Conservation (phyloP, 2,888 invertebrate species). For the Diplazon laetatorius region DNA sequence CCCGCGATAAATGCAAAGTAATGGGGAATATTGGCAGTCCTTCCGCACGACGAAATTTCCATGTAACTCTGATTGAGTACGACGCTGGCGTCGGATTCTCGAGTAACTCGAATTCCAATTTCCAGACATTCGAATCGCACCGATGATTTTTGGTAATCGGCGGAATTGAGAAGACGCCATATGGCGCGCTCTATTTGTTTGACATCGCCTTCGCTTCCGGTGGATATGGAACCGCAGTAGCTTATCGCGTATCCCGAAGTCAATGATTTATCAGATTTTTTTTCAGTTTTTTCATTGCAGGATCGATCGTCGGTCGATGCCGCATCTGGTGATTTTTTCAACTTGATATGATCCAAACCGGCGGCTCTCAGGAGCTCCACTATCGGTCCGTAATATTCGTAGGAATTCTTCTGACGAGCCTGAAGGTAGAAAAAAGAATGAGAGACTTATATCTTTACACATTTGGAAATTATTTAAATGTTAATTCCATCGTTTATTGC, state of each 20-base stretch:
- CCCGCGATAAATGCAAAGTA: slow-evolving; percentile 87
- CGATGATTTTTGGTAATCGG: slow-evolving; percentile 75
- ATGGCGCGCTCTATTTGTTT: slow-evolving; percentile 84
- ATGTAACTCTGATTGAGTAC: slow-evolving; percentile 85
- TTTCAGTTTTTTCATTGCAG: slow-evolving; percentile 34
- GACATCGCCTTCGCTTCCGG: slow-evolving; percentile 83
- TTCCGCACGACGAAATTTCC: slow-evolving; percentile 87
- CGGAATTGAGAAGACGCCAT: slow-evolving; percentile 74
- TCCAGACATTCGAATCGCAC: slow-evolving; percentile 84
- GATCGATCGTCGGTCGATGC: slow-evolving; percentile 39
- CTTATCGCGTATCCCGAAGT: slow-evolving; percentile 82
- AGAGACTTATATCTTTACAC: no score
- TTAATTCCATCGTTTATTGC: slow-evolving; percentile 18
- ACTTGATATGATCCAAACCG: slow-evolving; percentile 72
- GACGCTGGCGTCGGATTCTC: slow-evolving; percentile 80
- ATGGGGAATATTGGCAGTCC: slow-evolving; percentile 83
- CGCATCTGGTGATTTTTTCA: slow-evolving; percentile 68
- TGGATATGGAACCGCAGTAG: slow-evolving; percentile 83
- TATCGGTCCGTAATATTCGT: slow-evolving; percentile 83
- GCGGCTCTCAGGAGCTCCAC: slow-evolving; percentile 78
- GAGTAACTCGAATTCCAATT: slow-evolving; percentile 83
- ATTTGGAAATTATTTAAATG: no score
- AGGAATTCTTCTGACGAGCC: slow-evolving; percentile 78
- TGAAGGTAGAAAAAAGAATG: slow-evolving; percentile 65
- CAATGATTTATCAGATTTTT: slow-evolving; percentile 42